Base-by-base conservation (phyloP, 2,888 invertebrate genomes). In the Drosophila merina region DNA sequence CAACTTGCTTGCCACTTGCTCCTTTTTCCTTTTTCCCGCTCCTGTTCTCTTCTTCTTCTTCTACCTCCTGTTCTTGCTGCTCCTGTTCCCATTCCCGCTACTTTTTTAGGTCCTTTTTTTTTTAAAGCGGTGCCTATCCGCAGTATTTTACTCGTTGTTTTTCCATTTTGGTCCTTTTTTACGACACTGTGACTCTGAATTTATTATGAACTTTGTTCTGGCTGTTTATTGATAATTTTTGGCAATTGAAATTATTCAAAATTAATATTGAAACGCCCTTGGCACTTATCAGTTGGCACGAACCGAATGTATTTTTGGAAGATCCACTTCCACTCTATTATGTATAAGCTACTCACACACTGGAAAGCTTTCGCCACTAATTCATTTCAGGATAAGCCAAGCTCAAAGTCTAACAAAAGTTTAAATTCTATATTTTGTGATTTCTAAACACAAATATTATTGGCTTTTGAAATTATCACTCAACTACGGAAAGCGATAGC, bases 21-120 rank as follows among this genome's bases (percentile, higher is more conserved):
- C 80, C 68, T 69, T 55, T 52, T 55, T 54, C 30, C 44, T 36
- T 33, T n/a, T 47, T 44, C n/a, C 40, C 42, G 42, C 20, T 42
- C 8, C 31, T 9, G 20, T 40, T 14, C 40, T 40, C 75, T 79
- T 84, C 85, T 68, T 81, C 81, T 66, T 81, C 81, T 66, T 70
- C 55, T 44, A 20, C 20, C 20, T 49, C n/a, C 59, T 49, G 38
- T 20, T 48, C 33, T 33, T 33, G 31, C 42, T 30, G 44, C 20
- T 44, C 9, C 33, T 57, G 38, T 50, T 57, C 51, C 50, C 36
- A n/a, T 26, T 45, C 20, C 30, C 36, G 59, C 14, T 38, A 28
- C 59, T 33, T 40, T 62, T 62, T 7, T 36, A 60, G 8, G 8
- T 33, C 26, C 42, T 14, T 31, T 31, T 14, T 49, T 12, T 36